Evolutionary conservation across 2,888 invertebrate genomes (phyloP), one percentile per base, ranked within the genome.

Genomic region (Oithona nana): DNA sequence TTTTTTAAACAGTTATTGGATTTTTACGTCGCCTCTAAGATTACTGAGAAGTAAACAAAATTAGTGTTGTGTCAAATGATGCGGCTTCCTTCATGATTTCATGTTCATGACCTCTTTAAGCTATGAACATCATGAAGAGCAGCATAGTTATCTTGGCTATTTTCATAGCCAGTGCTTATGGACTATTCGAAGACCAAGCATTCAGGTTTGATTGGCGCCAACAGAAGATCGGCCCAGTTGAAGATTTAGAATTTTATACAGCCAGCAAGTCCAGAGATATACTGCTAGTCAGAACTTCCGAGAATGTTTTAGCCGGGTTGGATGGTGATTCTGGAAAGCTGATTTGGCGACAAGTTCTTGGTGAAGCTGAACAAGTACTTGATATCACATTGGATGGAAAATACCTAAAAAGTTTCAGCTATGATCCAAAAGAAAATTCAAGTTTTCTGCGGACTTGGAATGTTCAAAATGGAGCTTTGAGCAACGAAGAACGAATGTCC

Each of bases 241-340:
- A 83, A 71, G 83, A 82, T 71, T 22, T 31, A 2, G 81, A 84
- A 6, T 79, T 80, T 69, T 83, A 88, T 69, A 87, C 88, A 70
- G 79, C 83, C 26, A 79, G 81, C 26, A 80, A 67, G 57, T 66
- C 82, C 55, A 64, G 64, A 11, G 84, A 83, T 70, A 82, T 83
- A 70, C 77, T 88, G 63, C 80, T 88, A 69, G 82, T 89, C 28
- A 86, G 83, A 28, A 88, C 89, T 0, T 83, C 87, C 69, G 84
- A 88, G 72, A 89, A 90, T 78, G 87, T 89, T 66, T 74, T 92
- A 65, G 88, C 89, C 65, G 84, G 87, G 63, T 72, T 92, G 61
- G 83, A 84, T 72, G 77, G 84, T 65, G 86, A 86, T 74, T 83
- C 83, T 69, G 86, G 86, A 77, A 73, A 74, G 64, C 60, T 61